These are phyloP conservation scores for Dorcus hopei DNA, from an alignment of 2,888 invertebrate genomes.

Conservation along the genomic window DNA sequence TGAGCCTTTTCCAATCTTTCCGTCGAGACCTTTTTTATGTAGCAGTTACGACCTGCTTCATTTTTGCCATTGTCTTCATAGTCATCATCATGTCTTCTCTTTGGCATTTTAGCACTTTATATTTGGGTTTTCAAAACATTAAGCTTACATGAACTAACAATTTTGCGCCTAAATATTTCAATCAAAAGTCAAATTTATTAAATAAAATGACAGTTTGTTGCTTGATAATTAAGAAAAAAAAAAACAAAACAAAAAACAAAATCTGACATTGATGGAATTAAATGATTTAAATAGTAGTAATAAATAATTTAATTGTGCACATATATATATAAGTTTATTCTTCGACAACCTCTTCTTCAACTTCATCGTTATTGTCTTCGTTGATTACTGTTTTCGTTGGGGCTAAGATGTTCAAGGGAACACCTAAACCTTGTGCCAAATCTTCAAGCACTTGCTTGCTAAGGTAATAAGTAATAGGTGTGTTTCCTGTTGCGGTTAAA, in stretches of 20 bases:
- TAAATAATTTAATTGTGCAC: neutral
- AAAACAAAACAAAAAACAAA: too few relatives aligned
- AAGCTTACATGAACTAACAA: too few relatives aligned
- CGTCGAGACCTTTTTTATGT: conserved; percentile 4
- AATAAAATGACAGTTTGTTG: too few relatives aligned
- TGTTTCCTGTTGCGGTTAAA: conserved; percentile 34
- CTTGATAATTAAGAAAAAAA: too few relatives aligned
- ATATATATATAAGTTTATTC: conserved; percentile 9
- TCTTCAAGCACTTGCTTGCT: conserved; percentile 45
- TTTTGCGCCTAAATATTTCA: too few relatives aligned
- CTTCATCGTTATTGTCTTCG: conserved; percentile 30
- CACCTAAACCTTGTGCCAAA: conserved; percentile 43
- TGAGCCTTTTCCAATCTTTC: conserved; percentile 9
- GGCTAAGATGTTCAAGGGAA: conserved; percentile 37
- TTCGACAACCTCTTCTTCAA: conserved; percentile 38
- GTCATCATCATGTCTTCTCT: too few relatives aligned
- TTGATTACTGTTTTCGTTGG: conserved; percentile 27
- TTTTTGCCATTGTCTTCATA: too few relatives aligned
- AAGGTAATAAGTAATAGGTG: conserved; percentile 46
- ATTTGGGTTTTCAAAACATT: too few relatives aligned
- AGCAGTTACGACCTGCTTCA: conserved; percentile 1
- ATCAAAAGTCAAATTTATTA: too few relatives aligned
- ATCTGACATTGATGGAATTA: neutral
- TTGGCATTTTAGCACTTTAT: too few relatives aligned
- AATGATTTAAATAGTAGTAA: neutral